These are phyloP conservation scores for Drosophila bocki DNA, from an alignment of 1,140 invertebrate species.

Conservation along the genomic window DNA sequence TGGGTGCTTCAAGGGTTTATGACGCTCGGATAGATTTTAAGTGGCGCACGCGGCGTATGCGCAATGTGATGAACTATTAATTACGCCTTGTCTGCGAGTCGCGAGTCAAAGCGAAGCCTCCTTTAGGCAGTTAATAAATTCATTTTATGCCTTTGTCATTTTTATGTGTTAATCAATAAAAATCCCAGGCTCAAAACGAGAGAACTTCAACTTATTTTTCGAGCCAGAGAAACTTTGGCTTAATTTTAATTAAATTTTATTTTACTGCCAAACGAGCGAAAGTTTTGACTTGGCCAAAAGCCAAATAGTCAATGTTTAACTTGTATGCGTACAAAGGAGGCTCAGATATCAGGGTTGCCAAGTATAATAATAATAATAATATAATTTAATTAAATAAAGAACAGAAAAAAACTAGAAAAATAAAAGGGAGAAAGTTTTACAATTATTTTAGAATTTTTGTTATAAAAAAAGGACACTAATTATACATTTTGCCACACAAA, in stretches of 20 bases:
- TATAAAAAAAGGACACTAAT: neutral
- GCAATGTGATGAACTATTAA: constrained; percentile 72
- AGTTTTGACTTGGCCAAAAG: constrained; percentile 54
- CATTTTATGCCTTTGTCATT: constrained; percentile 55
- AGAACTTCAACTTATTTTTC: constrained; percentile 30
- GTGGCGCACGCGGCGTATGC: constrained; percentile 63
- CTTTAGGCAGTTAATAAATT: constrained; percentile 56
- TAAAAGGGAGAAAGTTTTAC: accelerated
- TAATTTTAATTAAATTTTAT: constrained; percentile 73
- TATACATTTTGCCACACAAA: accelerated
- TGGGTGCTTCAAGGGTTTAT: constrained; percentile 12
- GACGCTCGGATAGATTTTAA: constrained; percentile 55
- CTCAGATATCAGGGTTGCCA: neutral
- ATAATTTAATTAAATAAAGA: neutral
- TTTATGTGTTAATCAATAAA: constrained; percentile 77
- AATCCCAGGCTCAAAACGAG: constrained; percentile 33
- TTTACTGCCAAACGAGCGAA: constrained; percentile 38
- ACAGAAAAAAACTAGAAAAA: neutral
- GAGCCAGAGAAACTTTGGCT: constrained; percentile 32
- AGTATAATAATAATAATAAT: neutral
- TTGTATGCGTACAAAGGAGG: neutral
- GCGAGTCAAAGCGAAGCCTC: constrained; percentile 2
- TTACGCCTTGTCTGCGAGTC: constrained; percentile 62
- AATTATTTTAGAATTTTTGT: neutral
- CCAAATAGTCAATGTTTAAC: constrained; percentile 52